Conservation (phyloP, 2,113 vertebrate species). For the Elachura formosa region DNA sequence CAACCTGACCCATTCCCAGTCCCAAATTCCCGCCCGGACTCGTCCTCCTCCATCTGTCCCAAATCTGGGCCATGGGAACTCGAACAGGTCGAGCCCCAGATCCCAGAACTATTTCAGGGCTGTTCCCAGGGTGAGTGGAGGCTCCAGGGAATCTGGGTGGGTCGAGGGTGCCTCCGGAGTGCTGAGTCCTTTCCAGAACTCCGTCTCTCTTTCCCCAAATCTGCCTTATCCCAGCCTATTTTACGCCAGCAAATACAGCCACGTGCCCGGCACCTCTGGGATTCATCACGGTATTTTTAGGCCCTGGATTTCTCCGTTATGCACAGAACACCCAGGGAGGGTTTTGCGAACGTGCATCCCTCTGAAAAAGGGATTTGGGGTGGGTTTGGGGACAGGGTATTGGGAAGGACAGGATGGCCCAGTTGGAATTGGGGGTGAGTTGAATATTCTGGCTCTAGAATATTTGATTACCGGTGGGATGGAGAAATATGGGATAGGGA, state of each 20-base stretch:
- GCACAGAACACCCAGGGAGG: background rate
- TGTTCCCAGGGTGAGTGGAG: accelerated
- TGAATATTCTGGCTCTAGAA: background rate
- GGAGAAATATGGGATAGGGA: background rate
- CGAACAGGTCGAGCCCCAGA: background rate
- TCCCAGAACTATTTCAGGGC: background rate
- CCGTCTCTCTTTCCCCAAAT: background rate
- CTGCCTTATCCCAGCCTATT: background rate
- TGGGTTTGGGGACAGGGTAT: accelerated
- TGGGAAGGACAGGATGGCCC: background rate
- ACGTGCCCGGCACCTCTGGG: background rate
- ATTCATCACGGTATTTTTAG: background rate
- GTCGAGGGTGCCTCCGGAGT: background rate
- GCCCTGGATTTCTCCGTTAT: background rate
- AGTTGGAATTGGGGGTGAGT: background rate
- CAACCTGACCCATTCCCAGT: background rate
- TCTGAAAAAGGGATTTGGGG: background rate
- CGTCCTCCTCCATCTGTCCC: accelerated
- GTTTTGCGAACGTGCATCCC: background rate
- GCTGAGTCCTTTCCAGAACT: background rate
- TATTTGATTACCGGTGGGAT: background rate
- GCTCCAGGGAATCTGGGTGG: accelerated
- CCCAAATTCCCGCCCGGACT: accelerated
- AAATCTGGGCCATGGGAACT: accelerated
- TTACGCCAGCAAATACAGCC: background rate